Evolutionary conservation across 2,797 vertebrate species (phyloP).

Genomic region (Malacoraja senta): DNA sequence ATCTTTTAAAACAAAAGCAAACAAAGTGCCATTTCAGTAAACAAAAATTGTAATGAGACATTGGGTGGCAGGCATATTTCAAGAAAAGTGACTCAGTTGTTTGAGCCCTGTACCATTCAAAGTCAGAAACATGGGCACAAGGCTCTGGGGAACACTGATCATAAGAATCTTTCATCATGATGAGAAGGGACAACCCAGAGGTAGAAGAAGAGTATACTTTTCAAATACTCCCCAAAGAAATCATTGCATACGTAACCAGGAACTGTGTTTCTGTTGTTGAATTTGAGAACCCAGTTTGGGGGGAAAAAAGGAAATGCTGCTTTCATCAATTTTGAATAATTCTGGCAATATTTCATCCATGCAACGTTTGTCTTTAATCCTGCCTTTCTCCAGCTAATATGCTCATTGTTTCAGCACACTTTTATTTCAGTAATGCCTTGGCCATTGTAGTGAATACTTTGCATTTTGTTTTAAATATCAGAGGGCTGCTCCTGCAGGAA

Average conservation of each 20-base stretch:
- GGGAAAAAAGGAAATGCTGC: not conserved
- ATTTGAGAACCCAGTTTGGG: not conserved
- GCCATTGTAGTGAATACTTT: not conserved
- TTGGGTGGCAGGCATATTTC: not conserved
- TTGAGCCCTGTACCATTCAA: not conserved
- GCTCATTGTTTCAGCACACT: not conserved
- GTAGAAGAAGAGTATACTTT: not conserved
- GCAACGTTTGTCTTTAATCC: not conserved
- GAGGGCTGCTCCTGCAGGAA: constrained; percentile 94
- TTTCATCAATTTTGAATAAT: not conserved
- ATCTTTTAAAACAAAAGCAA: not conserved
- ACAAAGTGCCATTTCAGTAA: not conserved
- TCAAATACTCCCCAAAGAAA: not conserved
- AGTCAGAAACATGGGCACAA: not conserved
- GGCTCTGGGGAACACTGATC: not conserved
- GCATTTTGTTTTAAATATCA: constrained; percentile 51
- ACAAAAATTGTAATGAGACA: not conserved
- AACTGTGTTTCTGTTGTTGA: not conserved
- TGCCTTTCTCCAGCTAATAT: not conserved
- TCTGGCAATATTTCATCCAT: not conserved
- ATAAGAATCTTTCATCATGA: not conserved
- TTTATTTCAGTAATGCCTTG: not conserved
- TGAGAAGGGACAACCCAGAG: not conserved
- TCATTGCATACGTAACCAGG: not conserved
- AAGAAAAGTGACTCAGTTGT: not conserved